These are phyloP conservation scores for Brienomyrus longianalis DNA, from an alignment of 2,113 vertebrate species.

Conservation along the genomic window DNA sequence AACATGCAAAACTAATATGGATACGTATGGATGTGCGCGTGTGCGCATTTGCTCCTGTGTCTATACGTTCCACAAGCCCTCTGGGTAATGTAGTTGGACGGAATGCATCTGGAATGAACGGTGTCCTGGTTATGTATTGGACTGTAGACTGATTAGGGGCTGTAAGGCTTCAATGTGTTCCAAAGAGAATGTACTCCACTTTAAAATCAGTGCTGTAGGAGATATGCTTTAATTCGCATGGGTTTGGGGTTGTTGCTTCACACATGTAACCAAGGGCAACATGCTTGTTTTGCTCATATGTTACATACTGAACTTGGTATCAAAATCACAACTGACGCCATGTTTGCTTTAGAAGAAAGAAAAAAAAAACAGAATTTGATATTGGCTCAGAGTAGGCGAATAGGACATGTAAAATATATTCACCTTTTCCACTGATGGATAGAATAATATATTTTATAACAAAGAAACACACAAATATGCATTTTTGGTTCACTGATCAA, in stretches of 20 bases:
- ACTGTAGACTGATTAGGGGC: constrained; percentile 24
- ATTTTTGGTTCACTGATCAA: constrained; percentile 25
- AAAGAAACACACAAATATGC: constrained; percentile 18
- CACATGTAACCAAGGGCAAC: constrained; percentile 24
- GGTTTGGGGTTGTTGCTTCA: constrained; percentile 32
- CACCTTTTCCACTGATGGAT: constrained; percentile 12
- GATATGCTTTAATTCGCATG: constrained; percentile 49
- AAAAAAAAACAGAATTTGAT: not conserved
- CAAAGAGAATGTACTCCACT: not conserved
- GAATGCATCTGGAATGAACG: not conserved
- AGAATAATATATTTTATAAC: constrained; percentile 22
- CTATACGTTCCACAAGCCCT: constrained; percentile 18
- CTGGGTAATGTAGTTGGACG: not conserved
- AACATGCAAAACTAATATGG: constrained; percentile 66
- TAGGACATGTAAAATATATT: not conserved
- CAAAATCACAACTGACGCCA: constrained; percentile 1
- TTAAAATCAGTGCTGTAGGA: constrained; percentile 37
- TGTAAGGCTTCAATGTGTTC: constrained; percentile 32
- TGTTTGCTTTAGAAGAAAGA: not conserved
- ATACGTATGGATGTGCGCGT: constrained; percentile 33
- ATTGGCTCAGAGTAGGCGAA: not conserved
- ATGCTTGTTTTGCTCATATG: constrained; percentile 29
- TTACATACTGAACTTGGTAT: constrained; percentile 39
- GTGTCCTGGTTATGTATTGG: not conserved
- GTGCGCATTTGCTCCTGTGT: constrained; percentile 48